These are phyloP conservation scores for Oryzias celebensis DNA, from an alignment of 2,113 vertebrate genomes.

Conservation along the genomic window DNA sequence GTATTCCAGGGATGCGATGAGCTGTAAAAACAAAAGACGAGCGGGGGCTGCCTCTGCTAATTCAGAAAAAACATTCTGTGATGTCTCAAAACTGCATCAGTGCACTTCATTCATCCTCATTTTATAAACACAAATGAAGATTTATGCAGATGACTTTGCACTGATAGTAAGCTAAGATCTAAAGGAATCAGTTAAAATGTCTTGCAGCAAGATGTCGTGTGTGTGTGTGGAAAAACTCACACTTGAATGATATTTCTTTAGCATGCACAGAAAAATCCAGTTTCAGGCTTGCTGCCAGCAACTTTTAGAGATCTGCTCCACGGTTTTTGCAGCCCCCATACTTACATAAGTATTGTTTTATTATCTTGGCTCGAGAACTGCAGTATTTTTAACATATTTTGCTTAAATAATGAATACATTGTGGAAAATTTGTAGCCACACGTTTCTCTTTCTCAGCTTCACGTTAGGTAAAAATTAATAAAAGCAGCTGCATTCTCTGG, in stretches of 20 bases:
- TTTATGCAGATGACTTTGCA: too few species aligned
- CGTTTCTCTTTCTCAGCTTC: slow-evolving; percentile 24
- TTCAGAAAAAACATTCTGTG: not conserved
- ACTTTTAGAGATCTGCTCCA: slow-evolving; percentile 3
- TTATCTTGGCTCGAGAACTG: slow-evolving; percentile 1
- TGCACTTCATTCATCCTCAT: not conserved
- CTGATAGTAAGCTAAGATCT: not conserved
- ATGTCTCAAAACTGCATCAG: not conserved
- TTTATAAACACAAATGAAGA: not conserved
- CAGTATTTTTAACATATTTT: not conserved
- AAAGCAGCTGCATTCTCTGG: slow-evolving; percentile 57
- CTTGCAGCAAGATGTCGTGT: too few species aligned
- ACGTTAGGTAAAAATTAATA: slow-evolving; percentile 40
- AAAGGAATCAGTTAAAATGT: not conserved
- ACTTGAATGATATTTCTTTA: slow-evolving; percentile 1
- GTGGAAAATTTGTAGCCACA: too few species aligned
- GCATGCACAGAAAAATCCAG: not conserved
- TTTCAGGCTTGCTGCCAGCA: not conserved
- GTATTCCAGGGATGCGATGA: slow-evolving; percentile 7
- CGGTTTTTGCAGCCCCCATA: not conserved
- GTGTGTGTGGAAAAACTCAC: not conserved
- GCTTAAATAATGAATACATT: not conserved
- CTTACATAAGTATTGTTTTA: slow-evolving; percentile 4
- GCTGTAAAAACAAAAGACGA: not conserved
- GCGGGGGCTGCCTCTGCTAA: too few species aligned